Percentiles rank a stretch among this genome's conserved stretches.
These are phyloP conservation scores for Ameiurus melas DNA, from an alignment of 2,113 vertebrate genomes.

Conservation along the genomic window DNA sequence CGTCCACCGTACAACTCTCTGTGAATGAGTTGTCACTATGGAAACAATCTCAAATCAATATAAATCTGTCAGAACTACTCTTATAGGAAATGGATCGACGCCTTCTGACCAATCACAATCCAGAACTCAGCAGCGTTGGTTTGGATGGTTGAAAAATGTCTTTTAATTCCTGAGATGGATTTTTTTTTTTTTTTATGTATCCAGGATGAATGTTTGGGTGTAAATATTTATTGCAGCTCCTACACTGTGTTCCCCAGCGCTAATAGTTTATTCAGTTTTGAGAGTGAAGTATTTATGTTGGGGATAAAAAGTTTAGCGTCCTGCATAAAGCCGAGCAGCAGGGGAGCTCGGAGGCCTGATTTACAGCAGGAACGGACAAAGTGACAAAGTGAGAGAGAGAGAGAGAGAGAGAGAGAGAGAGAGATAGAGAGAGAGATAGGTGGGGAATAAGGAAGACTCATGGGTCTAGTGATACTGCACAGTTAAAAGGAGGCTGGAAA, in stretches of 20 bases:
- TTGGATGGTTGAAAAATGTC: neutral
- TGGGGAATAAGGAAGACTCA: neutral
- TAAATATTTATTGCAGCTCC: neutral
- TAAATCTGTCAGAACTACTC: neutral
- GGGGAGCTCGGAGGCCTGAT: neutral
- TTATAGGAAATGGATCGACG: neutral
- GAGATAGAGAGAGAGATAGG: neutral
- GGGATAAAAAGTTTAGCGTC: slow-evolving; percentile 6
- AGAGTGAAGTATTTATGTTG: neutral
- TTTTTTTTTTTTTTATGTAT: neutral
- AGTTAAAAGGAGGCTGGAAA: neutral
- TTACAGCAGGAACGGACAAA: neutral
- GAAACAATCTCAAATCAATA: neutral
- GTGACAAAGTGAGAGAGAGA: neutral
- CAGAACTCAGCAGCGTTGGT: neutral
- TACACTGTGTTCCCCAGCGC: neutral
- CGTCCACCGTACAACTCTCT: neutral
- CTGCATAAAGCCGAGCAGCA: slow-evolving; percentile 2
- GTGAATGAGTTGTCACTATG: neutral
- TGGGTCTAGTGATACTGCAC: neutral
- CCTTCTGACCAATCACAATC: neutral
- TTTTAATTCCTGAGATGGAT: neutral
- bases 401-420: neutral
- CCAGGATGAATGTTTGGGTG: neutral
- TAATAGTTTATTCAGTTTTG: neutral